phyloP scores from a whole-genome alignment of 1,140 invertebrate species.

The Heliconius nattereri region DNA sequence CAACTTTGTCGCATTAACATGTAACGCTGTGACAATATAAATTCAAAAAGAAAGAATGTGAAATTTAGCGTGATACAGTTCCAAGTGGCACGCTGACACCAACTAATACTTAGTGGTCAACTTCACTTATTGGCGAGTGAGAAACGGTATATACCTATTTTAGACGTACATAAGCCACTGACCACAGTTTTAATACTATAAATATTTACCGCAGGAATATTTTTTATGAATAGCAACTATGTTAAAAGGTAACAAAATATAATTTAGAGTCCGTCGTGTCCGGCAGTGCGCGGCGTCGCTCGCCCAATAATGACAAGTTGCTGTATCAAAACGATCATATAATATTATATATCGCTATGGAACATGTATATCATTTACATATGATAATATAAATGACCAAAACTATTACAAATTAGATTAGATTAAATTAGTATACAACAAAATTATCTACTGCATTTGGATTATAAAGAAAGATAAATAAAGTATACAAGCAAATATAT shows the following conservation, averaged over 20 bases:
- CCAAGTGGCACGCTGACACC: neutral
- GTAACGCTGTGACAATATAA: neutral
- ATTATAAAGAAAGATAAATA: neutral
- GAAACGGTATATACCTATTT: conserved; percentile 19
- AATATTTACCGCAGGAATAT: conserved; percentile 13
- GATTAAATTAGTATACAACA: neutral
- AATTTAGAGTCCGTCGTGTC: conserved; percentile 18
- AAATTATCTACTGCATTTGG: conserved; percentile 3
- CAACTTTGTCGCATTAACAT: neutral
- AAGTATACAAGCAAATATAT: conserved; percentile 3
- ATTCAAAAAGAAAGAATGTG: neutral
- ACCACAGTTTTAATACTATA: conserved; percentile 20
- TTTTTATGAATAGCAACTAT: conserved; percentile 25
- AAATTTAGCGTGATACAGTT: neutral
- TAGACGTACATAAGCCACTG: conserved; percentile 24
- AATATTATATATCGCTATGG: neutral
- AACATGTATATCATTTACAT: neutral
- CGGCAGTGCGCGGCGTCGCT: neutral
- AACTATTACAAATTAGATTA: neutral
- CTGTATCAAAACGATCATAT: neutral
- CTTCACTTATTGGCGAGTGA: conserved; percentile 20
- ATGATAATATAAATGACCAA: neutral
- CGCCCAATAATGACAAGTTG: neutral
- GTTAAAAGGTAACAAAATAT: conserved; percentile 37
- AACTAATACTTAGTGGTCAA: conserved; percentile 15